Evolutionary conservation across 1,140 invertebrate genomes (phyloP).

Genomic region (Zaprionus gabonicus): DNA sequence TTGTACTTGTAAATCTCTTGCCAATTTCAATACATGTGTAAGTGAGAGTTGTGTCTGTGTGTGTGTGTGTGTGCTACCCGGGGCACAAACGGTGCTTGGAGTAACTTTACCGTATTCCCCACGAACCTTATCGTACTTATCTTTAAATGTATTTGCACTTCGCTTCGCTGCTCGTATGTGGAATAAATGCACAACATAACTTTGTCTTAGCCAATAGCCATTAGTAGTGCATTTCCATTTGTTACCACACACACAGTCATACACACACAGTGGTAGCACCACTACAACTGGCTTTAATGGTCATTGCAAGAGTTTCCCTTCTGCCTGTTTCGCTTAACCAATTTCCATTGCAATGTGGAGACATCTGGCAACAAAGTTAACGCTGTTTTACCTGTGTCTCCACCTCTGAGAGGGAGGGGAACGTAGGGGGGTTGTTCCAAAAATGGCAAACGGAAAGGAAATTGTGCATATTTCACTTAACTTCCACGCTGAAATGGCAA

Average conservation of each 20-base stretch:
- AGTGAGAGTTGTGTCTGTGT: background rate
- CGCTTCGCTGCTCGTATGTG: background rate
- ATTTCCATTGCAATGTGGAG: slow-evolving; percentile 39
- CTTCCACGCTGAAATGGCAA: slow-evolving; percentile 72
- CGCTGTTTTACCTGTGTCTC: slow-evolving; percentile 7
- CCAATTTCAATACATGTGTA: slow-evolving; percentile 16
- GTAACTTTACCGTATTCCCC: slow-evolving; percentile 8
- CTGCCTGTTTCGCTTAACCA: slow-evolving; percentile 57
- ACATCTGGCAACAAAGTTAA: slow-evolving; percentile 51
- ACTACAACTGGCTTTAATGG: slow-evolving; percentile 53
- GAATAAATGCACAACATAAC: slow-evolving; percentile 67
- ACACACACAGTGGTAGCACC: slow-evolving; percentile 7
- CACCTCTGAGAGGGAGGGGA: slow-evolving; percentile 8
- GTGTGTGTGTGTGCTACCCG: background rate
- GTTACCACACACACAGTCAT: slow-evolving; percentile 15
- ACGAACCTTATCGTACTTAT: slow-evolving; percentile 3
- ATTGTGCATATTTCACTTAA: slow-evolving; percentile 80
- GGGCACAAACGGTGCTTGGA: slow-evolving; percentile 6
- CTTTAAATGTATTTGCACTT: background rate
- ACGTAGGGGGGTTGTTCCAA: background rate
- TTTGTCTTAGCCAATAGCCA: slow-evolving; percentile 73
- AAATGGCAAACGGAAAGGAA: slow-evolving; percentile 59
- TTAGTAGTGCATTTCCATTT: slow-evolving; percentile 73
- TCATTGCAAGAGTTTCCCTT: slow-evolving; percentile 51
- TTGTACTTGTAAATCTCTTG: slow-evolving; percentile 16